A percentile compares a stretch with the other conserved stretches of the same genome.
phyloP scores from a whole-genome alignment of 2,888 invertebrate species.

The Lamellibrachia satsuma region DNA sequence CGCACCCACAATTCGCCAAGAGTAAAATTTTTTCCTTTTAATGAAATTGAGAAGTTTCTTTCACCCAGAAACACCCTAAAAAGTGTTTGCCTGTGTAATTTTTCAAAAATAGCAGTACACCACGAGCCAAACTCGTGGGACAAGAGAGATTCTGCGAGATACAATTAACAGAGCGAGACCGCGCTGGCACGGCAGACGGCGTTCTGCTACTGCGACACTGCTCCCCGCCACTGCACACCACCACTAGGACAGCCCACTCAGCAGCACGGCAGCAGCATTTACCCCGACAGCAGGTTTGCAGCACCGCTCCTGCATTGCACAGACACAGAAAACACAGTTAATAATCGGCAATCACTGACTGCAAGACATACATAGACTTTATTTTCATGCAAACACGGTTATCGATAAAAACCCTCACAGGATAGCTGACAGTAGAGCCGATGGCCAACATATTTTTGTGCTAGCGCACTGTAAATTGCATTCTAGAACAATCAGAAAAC shows the following conservation, averaged over 20 bases:
- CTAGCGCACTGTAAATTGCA: background rate
- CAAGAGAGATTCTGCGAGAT: background rate
- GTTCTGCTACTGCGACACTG: conserved; percentile 17
- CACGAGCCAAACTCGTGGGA: background rate
- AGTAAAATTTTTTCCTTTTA: background rate
- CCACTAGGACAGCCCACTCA: conserved; percentile 14
- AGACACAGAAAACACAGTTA: conserved; percentile 17
- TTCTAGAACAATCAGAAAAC: background rate
- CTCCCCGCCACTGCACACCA: background rate
- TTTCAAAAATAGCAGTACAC: background rate
- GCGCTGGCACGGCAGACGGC: background rate
- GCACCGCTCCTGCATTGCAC: conserved; percentile 17
- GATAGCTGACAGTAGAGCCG: background rate
- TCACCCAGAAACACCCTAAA: background rate
- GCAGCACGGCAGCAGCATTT: conserved; percentile 17
- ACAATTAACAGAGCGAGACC: background rate
- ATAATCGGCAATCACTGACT: background rate
- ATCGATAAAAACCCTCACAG: background rate
- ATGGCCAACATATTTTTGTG: background rate
- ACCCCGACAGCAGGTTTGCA: conserved; percentile 17
- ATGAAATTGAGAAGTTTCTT: background rate
- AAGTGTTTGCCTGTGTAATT: background rate
- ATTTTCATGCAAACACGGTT: conserved; percentile 17
- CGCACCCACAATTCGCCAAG: background rate
- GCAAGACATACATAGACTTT: conserved; percentile 17